phyloP scores from a whole-genome alignment of 2,113 vertebrate genomes.

The Sceloporus tristichus region DNA sequence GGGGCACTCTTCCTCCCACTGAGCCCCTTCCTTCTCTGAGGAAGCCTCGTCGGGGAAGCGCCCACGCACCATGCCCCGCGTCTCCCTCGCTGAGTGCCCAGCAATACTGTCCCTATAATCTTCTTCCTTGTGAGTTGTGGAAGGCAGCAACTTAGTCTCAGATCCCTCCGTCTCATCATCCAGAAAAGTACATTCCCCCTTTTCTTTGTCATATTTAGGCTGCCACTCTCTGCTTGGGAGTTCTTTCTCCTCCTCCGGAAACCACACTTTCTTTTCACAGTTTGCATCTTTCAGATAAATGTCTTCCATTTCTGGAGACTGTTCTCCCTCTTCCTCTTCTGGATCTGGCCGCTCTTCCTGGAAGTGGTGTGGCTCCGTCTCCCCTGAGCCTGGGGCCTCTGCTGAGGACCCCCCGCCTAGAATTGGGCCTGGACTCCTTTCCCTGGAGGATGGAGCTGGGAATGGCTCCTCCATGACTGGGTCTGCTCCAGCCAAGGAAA shows the following conservation, averaged over 20 bases:
- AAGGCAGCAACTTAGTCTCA: constrained; percentile 67
- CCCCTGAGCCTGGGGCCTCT: constrained; percentile 29
- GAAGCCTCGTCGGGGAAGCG: constrained; percentile 55
- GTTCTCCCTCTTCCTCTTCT: constrained; percentile 13
- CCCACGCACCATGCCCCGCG: constrained; percentile 29
- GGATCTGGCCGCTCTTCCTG: constrained; percentile 46
- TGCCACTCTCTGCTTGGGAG: constrained; percentile 70
- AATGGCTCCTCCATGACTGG: constrained; percentile 33
- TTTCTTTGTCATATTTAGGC: constrained; percentile 85
- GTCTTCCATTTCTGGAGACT: constrained; percentile 74
- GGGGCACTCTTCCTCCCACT: constrained; percentile 55
- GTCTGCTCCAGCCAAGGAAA: constrained; percentile 64
- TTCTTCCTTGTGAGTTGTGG: constrained; percentile 57
- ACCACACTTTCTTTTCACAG: constrained; percentile 85
- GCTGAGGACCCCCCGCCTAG: constrained; percentile 32
- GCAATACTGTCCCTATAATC: constrained; percentile 29
- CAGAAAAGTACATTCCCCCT: constrained; percentile 89
- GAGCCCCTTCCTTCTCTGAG: constrained; percentile 44
- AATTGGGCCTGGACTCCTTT: constrained; percentile 48
- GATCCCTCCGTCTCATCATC: constrained; percentile 87
- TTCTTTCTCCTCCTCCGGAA: constrained; percentile 79
- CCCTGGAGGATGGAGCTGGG: constrained; percentile 48
- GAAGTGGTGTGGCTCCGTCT: constrained; percentile 45
- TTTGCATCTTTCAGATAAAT: constrained; percentile 74
- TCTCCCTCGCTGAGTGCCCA: constrained; percentile 34